These are phyloP conservation scores for Heteractis magnifica DNA, from an alignment of 92 coral and sea anemone genomes.

Conservation along the genomic window DNA sequence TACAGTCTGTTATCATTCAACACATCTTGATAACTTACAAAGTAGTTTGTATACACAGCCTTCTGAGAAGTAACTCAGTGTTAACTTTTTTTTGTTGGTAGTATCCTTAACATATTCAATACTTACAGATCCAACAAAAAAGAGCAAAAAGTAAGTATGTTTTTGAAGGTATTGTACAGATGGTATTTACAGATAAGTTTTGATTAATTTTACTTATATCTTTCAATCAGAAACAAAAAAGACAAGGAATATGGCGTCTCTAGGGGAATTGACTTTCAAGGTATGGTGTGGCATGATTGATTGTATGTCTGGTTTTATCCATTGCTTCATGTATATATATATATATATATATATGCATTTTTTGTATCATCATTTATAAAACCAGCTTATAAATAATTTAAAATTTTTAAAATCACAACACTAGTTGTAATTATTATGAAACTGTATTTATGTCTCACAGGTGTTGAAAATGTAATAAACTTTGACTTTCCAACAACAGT, in stretches of 20 bases:
- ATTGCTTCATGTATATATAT: no score
- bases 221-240: conserved; percentile 56
- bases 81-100: neutral
- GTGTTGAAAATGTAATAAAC: conserved; percentile 94
- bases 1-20: no score
- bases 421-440: neutral
- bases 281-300: neutral
- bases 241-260: conserved; percentile 94
- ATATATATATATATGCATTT: no score
- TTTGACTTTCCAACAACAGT: conserved; percentile 95
- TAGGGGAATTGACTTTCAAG: neutral
- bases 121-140: conserved; percentile 28
- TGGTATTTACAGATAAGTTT: neutral
- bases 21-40: no score
- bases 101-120: conserved; percentile 10
- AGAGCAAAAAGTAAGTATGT: conserved; percentile 45
- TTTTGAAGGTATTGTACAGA: neutral
- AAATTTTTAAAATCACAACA: no score
- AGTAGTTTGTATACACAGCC: neutral
- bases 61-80: neutral
- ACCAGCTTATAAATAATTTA: no score
- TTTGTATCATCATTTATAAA: no score
- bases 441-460: conserved; percentile 21
- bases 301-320: no score
- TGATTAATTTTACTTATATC: neutral